Percentiles rank a stretch among this genome's conserved stretches.
Conservation (phyloP, 2,888 invertebrate genomes). For the Agriopis marginaria region DNA sequence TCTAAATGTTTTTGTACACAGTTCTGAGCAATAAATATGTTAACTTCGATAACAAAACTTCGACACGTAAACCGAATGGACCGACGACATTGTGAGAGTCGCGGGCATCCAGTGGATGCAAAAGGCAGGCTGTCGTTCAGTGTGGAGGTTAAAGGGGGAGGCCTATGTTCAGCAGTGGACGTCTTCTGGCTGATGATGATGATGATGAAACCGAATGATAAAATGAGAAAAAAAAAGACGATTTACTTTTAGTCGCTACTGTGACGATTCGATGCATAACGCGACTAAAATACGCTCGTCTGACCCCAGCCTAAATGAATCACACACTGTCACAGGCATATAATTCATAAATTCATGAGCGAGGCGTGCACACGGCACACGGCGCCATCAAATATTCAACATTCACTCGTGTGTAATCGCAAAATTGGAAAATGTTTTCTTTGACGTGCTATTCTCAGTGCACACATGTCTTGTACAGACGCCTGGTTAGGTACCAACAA, state of each 20-base stretch:
- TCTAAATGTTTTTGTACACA: too few relatives aligned
- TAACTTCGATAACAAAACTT: too few relatives aligned
- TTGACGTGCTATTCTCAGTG: slow-evolving; percentile 39
- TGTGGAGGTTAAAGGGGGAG: too few relatives aligned
- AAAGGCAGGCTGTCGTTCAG: too few relatives aligned
- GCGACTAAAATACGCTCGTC: not conserved
- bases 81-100: too few relatives aligned
- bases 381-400: slow-evolving; percentile 64
- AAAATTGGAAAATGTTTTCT: slow-evolving; percentile 71
- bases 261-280: not conserved
- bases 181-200: too few relatives aligned
- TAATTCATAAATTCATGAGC: slow-evolving; percentile 72
- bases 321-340: slow-evolving; percentile 52
- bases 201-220: too few relatives aligned
- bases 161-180: too few relatives aligned
- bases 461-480: not conserved
- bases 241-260: not conserved
- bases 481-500: not conserved
- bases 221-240: too few relatives aligned
- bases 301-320: slow-evolving; percentile 22
- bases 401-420: slow-evolving; percentile 56
- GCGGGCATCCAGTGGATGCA: too few relatives aligned
- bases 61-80: too few relatives aligned
- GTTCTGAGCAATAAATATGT: too few relatives aligned
- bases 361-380: slow-evolving; percentile 32